Base-by-base conservation (phyloP, 2,888 invertebrate species). In the Heterodera filipjevi region DNA sequence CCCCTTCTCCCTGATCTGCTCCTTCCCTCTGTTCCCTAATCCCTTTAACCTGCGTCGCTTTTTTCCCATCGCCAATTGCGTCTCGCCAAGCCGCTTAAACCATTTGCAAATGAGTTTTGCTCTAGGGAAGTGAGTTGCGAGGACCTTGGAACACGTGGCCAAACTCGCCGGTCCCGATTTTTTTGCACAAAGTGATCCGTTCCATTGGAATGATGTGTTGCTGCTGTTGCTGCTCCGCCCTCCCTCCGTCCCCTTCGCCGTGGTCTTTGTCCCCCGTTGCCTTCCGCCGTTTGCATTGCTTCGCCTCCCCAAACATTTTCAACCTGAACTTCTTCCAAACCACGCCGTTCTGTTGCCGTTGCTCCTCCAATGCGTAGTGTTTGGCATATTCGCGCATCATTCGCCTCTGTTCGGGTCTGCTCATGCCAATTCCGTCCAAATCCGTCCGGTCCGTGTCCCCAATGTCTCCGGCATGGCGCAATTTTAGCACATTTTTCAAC, bases 151-250 rank as follows among this genome's bases (percentile, higher is more conserved):
- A 96, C 0, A 99, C 98, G 22, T 95, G 94, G 6, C 98, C 98
- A 91, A 99, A 99, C 90, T 99, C 97, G 22, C 99, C 98, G 87
- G 94, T 94, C 44, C 98, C 98, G 78, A 99, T 91, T 89, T 95
- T 95, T 90, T 96, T 96, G 75, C 81, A 81, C 71, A 85, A 44
- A 27, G 80, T 80, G 46, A 80, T 85, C 80, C 81, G 83, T 59
- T 88, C 87, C 16, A 83, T 79, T 0, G 88, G 86, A 71, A 88
- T 88, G 12, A 88, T 85, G 76, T 88, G 87, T 77, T 88, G 87
- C 68, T 84, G 83, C 59, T 83, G 82, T 32, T 30, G 66, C 76
- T 64, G 68, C n/a, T n/a, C n/a, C 30, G 32, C 35, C 68, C 33
- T 35, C 33, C 22, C 32, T 22, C 6, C 33, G 1, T 32, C 68